phyloP scores from a whole-genome alignment of 2,797 vertebrate genomes.

The Ambastaia sidthimunki region DNA sequence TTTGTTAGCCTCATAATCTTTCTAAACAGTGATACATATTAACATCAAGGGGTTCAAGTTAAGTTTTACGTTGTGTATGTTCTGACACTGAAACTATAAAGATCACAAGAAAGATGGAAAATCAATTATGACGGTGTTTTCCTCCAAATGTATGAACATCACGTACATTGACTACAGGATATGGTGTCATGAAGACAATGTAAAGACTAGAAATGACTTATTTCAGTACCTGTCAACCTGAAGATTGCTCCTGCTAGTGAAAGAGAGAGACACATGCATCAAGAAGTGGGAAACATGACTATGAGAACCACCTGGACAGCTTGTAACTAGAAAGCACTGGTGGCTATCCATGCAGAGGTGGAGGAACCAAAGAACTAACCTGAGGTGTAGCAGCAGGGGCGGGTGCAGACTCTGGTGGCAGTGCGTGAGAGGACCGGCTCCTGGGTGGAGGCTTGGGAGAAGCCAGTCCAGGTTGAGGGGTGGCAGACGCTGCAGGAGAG shows the following conservation, averaged over 20 bases:
- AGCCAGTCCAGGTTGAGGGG: slow-evolving; percentile 75
- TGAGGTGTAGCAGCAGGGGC: too few species aligned
- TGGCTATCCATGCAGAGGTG: neutral
- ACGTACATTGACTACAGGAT: slow-evolving; percentile 75
- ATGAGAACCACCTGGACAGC: slow-evolving; percentile 70
- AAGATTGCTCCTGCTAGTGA: slow-evolving; percentile 98
- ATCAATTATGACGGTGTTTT: slow-evolving; percentile 70
- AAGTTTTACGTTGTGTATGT: slow-evolving; percentile 42
- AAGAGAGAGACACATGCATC: slow-evolving; percentile 76
- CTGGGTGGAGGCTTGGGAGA: slow-evolving; percentile 93
- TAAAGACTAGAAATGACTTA: slow-evolving; percentile 80
- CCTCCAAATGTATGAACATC: slow-evolving; percentile 78
- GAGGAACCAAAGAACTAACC: slow-evolving; percentile 39
- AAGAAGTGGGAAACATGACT: slow-evolving; percentile 67
- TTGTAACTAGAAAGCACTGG: slow-evolving; percentile 1
- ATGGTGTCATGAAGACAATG: slow-evolving; percentile 78
- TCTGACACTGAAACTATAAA: slow-evolving; percentile 45
- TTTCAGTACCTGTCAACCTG: slow-evolving; percentile 98
- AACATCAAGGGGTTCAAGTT: slow-evolving; percentile 52
- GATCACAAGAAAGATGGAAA: slow-evolving; percentile 25
- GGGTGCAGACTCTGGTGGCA: slow-evolving; percentile 84
- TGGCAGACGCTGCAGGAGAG: slow-evolving; percentile 60
- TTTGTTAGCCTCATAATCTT: neutral
- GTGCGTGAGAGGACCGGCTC: slow-evolving; percentile 89
- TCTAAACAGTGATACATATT: neutral